Conservation (phyloP, 2,888 invertebrate genomes). For the Anaspis maculata region DNA sequence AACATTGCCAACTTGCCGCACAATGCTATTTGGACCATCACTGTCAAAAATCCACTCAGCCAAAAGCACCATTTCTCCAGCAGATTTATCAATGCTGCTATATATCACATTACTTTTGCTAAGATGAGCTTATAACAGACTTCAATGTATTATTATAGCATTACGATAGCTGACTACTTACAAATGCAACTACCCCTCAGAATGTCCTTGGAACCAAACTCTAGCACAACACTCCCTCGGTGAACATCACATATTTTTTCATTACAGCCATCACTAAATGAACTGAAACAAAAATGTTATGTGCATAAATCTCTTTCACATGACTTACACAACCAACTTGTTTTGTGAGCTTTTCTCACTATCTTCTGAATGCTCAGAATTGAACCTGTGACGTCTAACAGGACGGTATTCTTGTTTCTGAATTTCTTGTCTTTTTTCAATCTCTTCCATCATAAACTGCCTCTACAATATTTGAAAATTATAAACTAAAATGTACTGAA, state of each 20-base stretch:
- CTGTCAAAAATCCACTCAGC: conserved; percentile 65
- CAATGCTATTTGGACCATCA: conserved; percentile 39
- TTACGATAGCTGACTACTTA: too few relatives aligned
- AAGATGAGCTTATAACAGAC: too few relatives aligned
- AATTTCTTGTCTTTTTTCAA: conserved; percentile 69
- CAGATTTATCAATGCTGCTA: conserved; percentile 64
- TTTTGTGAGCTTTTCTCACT: too few relatives aligned
- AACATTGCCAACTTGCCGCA: conserved; percentile 55
- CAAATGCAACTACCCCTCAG: conserved; percentile 70
- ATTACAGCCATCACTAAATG: conserved; percentile 39
- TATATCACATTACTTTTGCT: conserved; percentile 68
- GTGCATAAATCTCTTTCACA: too few relatives aligned
- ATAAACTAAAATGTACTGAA: too few relatives aligned
- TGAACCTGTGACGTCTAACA: conserved; percentile 35
- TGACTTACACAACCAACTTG: too few relatives aligned
- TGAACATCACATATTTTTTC: too few relatives aligned
- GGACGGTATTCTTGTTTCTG: conserved; percentile 59
- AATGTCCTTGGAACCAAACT: conserved; percentile 53
- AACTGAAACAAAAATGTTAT: too few relatives aligned
- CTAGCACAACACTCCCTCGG: conserved; percentile 48
- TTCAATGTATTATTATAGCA: too few relatives aligned
- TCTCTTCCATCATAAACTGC: conserved; percentile 65
- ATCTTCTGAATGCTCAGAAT: conserved; percentile 23
- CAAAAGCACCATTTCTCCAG: conserved; percentile 63
- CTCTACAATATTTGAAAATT: conserved; percentile 41